These are phyloP conservation scores for Phocides pigmalion DNA, from an alignment of 1,140 invertebrate genomes.

Conservation along the genomic window DNA sequence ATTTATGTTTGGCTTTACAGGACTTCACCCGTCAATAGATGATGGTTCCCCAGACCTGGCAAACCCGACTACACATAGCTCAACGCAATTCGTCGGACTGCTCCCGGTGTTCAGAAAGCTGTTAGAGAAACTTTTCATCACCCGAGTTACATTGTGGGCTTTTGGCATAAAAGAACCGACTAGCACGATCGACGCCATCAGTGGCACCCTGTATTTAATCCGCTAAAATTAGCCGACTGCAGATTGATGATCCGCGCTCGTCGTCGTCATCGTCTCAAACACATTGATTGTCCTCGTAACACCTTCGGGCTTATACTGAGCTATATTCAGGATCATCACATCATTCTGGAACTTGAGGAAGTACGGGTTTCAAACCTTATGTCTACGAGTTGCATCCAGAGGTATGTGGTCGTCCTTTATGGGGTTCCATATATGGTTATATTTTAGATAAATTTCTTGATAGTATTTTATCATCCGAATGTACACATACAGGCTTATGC, in stretches of 20 bases:
- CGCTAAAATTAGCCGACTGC: neutral
- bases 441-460: conserved; percentile 38
- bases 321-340: conserved; percentile 7
- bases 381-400: conserved; percentile 45
- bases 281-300: conserved; percentile 37
- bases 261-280: conserved; percentile 16
- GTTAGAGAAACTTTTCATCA: conserved; percentile 2
- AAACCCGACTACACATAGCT: conserved; percentile 23
- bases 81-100: conserved; percentile 29
- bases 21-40: conserved; percentile 26
- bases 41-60: conserved; percentile 32
- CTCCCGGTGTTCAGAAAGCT: conserved; percentile 2
- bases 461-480: conserved; percentile 2
- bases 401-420: conserved; percentile 31
- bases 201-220: conserved; percentile 25
- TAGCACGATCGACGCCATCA: conserved; percentile 29
- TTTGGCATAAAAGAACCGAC: conserved; percentile 39
- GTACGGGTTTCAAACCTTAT: conserved; percentile 5
- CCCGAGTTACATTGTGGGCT: conserved; percentile 17
- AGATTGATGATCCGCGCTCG: conserved; percentile 45
- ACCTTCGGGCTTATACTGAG: conserved; percentile 24
- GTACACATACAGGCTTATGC: conserved; percentile 44
- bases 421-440: conserved; percentile 40
- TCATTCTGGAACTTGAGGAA: conserved; percentile 1
- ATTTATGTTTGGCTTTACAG: conserved; percentile 31